phyloP scores from a whole-genome alignment of 1,140 invertebrate species.

The Pseudomyrmex cubaensis region DNA sequence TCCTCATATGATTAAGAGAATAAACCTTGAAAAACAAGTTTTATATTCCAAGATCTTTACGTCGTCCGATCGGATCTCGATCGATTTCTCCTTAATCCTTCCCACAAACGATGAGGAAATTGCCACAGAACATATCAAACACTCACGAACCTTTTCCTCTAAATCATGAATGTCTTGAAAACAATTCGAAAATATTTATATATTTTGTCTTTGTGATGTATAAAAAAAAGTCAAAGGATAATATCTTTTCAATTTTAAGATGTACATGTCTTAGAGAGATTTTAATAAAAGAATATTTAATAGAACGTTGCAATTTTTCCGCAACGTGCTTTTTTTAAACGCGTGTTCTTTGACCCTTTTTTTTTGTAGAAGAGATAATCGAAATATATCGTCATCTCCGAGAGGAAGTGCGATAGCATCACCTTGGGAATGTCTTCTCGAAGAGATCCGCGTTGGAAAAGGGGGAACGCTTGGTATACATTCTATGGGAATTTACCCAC shows the following conservation, averaged over 20 bases:
- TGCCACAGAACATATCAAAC: background rate
- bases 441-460: conserved; percentile 82
- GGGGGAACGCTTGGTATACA: conserved; percentile 77
- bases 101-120: background rate
- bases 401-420: conserved; percentile 84
- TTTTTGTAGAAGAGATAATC: conserved; percentile 73
- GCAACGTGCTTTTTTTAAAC: conserved; percentile 11
- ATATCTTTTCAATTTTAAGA: background rate
- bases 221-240: background rate
- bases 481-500: conserved; percentile 85
- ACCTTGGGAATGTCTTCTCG: conserved; percentile 80
- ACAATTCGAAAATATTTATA: too few species aligned
- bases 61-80: conserved; percentile 16
- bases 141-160: too few species aligned
- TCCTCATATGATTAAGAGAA: conserved; percentile 64
- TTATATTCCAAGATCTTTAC: conserved; percentile 57
- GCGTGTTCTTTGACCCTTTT: background rate
- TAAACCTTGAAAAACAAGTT: conserved; percentile 56
- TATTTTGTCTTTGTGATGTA: background rate
- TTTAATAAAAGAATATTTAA: background rate
- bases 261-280: background rate
- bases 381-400: conserved; percentile 76
- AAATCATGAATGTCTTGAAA: too few species aligned
- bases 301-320: background rate
- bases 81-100: conserved; percentile 8